Evolutionary conservation across 92 coral and sea anemone genomes (phyloP).

Genomic region (Zoanthus gigantus): DNA sequence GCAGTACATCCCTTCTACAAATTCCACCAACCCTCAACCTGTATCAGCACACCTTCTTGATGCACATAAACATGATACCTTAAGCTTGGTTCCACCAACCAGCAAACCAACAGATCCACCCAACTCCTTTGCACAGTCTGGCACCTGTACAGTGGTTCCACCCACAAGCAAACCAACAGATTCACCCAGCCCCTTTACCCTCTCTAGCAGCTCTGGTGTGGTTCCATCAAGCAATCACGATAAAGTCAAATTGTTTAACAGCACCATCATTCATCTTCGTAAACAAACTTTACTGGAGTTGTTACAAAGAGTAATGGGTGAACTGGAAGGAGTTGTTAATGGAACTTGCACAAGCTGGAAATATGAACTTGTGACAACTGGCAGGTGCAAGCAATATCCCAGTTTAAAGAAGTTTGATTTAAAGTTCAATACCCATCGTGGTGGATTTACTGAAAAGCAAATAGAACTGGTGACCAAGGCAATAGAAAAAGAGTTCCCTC

Average conservation of each 20-base stretch:
- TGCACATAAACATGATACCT: neutral
- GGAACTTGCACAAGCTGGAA: slow-evolving; percentile 16
- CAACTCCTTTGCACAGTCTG: neutral
- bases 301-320: slow-evolving; percentile 25
- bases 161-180: neutral
- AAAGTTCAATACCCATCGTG: slow-evolving; percentile 1
- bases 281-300: neutral
- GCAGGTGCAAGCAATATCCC: slow-evolving; percentile 23
- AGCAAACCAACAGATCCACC: slow-evolving; percentile 2
- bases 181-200: neutral
- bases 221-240: slow-evolving; percentile 17
- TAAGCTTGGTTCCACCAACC: neutral
- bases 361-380: slow-evolving; percentile 15
- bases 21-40: slow-evolving; percentile 18
- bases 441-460: slow-evolving; percentile 52
- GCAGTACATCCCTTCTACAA: slow-evolving; percentile 22
- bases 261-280: neutral
- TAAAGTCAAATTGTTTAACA: slow-evolving; percentile 9
- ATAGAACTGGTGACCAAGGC: slow-evolving; percentile 7
- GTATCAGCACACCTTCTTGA: neutral
- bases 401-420: slow-evolving; percentile 44
- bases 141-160: neutral
- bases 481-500: slow-evolving; percentile 42
- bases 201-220: slow-evolving; percentile 22
- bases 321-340: slow-evolving; percentile 22